Evolutionary conservation across 2,113 vertebrate genomes (phyloP).

Genomic region (Cephalopterus ornatus): DNA sequence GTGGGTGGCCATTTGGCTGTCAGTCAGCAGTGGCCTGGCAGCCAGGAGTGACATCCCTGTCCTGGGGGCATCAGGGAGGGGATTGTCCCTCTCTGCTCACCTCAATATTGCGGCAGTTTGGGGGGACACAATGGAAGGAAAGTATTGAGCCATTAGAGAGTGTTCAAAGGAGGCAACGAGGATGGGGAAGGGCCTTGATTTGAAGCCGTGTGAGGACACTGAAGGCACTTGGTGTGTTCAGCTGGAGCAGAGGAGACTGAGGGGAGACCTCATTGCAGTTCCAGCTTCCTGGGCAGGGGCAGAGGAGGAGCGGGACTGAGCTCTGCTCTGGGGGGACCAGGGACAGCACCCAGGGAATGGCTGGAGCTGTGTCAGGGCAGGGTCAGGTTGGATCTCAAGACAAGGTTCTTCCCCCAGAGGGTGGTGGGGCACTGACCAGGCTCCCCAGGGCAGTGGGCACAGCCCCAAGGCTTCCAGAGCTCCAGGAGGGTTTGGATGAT

Average conservation of each 20-base stretch:
- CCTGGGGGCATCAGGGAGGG: too few relatives aligned
- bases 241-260: too few relatives aligned
- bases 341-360: not conserved
- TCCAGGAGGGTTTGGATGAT: not conserved
- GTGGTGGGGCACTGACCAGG: not conserved
- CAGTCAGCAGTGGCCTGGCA: too few relatives aligned
- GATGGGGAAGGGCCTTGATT: too few relatives aligned
- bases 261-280: too few relatives aligned
- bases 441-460: not conserved
- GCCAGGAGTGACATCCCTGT: too few relatives aligned
- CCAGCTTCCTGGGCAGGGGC: too few relatives aligned
- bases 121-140: not conserved
- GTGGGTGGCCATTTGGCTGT: too few relatives aligned
- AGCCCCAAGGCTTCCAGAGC: not conserved
- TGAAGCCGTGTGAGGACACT: not conserved
- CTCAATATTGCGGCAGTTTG: not conserved
- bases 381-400: not conserved
- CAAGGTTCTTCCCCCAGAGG: not conserved
- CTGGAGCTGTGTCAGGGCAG: not conserved
- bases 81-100: too few relatives aligned
- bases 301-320: too few relatives aligned
- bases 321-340: too few relatives aligned
- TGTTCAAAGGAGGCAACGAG: too few relatives aligned
- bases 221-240: not conserved
- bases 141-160: not conserved